Conservation (phyloP, 2,797 vertebrate genomes). For the Monodelphis domestica region DNA sequence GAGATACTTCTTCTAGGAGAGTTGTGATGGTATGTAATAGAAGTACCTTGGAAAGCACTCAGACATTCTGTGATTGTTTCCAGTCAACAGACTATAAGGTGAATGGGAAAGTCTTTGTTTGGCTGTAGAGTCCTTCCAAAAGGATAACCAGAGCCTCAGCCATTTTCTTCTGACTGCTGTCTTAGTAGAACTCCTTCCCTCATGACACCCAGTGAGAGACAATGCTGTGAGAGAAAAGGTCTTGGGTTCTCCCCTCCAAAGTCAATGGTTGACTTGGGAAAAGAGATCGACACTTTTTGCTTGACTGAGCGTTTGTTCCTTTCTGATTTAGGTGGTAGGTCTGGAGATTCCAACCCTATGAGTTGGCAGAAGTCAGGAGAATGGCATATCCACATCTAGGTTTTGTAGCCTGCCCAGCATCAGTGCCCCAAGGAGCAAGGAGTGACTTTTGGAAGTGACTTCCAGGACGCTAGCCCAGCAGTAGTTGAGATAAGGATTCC, state of each 20-base stretch:
- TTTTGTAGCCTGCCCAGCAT: neutral
- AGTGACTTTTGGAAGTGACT: neutral
- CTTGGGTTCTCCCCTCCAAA: neutral
- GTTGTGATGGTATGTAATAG: neutral
- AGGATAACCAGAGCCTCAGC: neutral
- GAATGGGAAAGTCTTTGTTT: neutral
- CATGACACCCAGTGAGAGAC: neutral
- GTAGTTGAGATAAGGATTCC: neutral
- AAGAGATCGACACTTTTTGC: neutral
- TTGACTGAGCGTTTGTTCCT: neutral
- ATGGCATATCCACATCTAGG: neutral
- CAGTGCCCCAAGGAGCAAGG: neutral
- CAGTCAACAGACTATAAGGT: neutral
- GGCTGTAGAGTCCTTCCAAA: neutral
- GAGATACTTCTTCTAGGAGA: neutral
- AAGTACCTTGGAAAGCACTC: neutral
- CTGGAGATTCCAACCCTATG: neutral
- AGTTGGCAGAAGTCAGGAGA: neutral
- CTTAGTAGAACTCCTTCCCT: neutral
- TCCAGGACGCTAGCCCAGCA: neutral
- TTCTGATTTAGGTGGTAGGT: neutral
- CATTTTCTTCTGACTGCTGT: neutral
- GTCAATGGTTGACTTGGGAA: neutral
- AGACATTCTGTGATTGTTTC: neutral
- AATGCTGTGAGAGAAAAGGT: neutral